Evolutionary conservation across 2,797 vertebrate genomes (phyloP).

Genomic region (Arnoldichthys spilopterus): DNA sequence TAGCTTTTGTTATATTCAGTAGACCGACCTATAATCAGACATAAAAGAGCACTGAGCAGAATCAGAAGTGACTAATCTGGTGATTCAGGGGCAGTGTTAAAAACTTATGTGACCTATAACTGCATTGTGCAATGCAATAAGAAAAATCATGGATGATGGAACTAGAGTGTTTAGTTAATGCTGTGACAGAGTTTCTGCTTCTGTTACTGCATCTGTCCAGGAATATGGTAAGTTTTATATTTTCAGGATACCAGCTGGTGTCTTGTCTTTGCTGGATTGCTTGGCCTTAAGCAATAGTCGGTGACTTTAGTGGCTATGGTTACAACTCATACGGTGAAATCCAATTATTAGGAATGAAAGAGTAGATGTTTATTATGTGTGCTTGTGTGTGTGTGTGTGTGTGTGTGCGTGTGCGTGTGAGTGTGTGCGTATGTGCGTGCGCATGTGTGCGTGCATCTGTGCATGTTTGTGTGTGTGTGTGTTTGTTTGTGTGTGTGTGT

Average conservation of each 20-base stretch:
- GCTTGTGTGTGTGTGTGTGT: constrained; percentile 13
- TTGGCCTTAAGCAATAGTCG: constrained; percentile 10
- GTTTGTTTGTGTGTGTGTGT: constrained; percentile 7
- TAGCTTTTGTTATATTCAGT: background rate
- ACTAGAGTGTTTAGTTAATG: background rate
- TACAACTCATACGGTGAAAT: constrained; percentile 25
- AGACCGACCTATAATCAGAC: background rate
- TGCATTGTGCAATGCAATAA: background rate
- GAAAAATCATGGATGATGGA: background rate
- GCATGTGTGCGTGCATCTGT: too few species aligned
- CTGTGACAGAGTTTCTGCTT: background rate
- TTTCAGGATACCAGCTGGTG: constrained; percentile 13
- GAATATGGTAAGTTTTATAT: background rate
- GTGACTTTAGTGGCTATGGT: constrained; percentile 8
- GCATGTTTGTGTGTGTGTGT: constrained; percentile 10
- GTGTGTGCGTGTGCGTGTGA: constrained; percentile 3
- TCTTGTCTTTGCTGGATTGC: constrained; percentile 8
- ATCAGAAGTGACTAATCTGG: background rate
- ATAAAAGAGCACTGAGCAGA: background rate
- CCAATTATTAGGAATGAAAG: constrained; percentile 15
- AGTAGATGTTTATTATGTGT: background rate
- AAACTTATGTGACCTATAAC: background rate
- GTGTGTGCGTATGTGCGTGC: constrained; percentile 6
- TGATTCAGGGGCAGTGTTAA: background rate
- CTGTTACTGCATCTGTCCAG: background rate